Evolutionary conservation across 64 coral and sea anemone genomes (phyloP).

Genomic region (Astreopora myriophthalma): DNA sequence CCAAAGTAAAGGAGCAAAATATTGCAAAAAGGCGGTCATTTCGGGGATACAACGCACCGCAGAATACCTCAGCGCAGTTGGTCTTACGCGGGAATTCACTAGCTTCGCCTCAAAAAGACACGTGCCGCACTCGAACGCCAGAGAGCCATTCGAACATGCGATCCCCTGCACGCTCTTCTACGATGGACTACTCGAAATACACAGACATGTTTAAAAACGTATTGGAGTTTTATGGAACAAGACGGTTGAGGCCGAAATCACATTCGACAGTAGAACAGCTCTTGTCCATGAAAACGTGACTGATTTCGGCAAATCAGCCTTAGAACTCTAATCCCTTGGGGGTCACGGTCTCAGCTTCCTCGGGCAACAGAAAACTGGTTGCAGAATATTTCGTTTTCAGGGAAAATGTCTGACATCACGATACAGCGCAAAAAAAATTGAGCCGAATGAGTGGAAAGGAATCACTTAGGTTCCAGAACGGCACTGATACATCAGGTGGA

Average conservation of each 20-base stretch:
- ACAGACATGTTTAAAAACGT: conserved; percentile 84
- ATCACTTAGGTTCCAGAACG: too few relatives aligned
- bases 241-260: conserved; percentile 47
- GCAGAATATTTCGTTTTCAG: too few relatives aligned
- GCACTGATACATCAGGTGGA: too few relatives aligned
- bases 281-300: conserved; percentile 28
- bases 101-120: conserved; percentile 6
- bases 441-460: too few relatives aligned
- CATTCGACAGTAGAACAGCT: conserved; percentile 35
- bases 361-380: too few relatives aligned
- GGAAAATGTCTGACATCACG: too few relatives aligned
- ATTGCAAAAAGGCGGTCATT: background rate
- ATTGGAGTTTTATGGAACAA: conserved; percentile 67
- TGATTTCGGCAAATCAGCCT: background rate
- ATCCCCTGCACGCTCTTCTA: background rate
- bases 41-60: background rate
- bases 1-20: conserved; percentile 22
- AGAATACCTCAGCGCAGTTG: background rate
- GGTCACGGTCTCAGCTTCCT: too few relatives aligned
- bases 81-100: background rate
- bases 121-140: background rate
- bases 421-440: too few relatives aligned
- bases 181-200: conserved; percentile 66
- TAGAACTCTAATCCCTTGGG: too few relatives aligned
- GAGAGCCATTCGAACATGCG: background rate